Evolutionary conservation across 2,888 invertebrate genomes (phyloP), one percentile per base, ranked within the genome.

Genomic region (Leucania comma): DNA sequence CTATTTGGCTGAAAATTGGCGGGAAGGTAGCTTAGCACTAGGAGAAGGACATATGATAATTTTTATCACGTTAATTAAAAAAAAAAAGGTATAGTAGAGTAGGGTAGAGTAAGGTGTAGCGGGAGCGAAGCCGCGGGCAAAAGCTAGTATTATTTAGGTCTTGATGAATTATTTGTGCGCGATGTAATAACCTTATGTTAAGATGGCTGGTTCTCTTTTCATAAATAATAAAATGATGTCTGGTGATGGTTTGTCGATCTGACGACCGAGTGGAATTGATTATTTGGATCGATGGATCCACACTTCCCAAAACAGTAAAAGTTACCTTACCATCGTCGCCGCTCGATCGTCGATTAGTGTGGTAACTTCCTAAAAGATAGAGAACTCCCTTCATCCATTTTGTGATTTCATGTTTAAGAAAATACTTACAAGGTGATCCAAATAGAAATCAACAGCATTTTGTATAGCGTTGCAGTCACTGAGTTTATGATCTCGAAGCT

Each of bases 401-500:
- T 12, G n/a, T n/a, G 12, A 32, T 22, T 48, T 29, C 17, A 17
- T 38, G 24, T 35, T n/a, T n/a, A 26, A 22, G 17, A 12, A 48
- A 57, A 35, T 50, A 89, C 91, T 91, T 78, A 94, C 94, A 70
- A 93, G 87, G 77, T 90, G 89, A 72, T 94, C 94, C 35, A 93
- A 97, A 89, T 88, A 96, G 64, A 98, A 91, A 86, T 98, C 98
- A 0, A 98, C 97, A 2, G 97, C 97, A 66, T 97, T 97, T 85
- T 98, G 97, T 24, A 98, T 91, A 0, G 96, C 96, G 46, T 96
- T 93, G 86, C 96, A 97, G 91, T 96, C 97, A 69, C 96, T 97
- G 80, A 97, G 96, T 84, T 97, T 97, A 87, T 98, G 98, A 67
- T 96, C 92, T 3, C 96, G 93, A 95, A 97, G 96, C 81, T 96